These are phyloP conservation scores for Varanus salvator DNA, from an alignment of 2,113 vertebrate species.

Conservation along the genomic window DNA sequence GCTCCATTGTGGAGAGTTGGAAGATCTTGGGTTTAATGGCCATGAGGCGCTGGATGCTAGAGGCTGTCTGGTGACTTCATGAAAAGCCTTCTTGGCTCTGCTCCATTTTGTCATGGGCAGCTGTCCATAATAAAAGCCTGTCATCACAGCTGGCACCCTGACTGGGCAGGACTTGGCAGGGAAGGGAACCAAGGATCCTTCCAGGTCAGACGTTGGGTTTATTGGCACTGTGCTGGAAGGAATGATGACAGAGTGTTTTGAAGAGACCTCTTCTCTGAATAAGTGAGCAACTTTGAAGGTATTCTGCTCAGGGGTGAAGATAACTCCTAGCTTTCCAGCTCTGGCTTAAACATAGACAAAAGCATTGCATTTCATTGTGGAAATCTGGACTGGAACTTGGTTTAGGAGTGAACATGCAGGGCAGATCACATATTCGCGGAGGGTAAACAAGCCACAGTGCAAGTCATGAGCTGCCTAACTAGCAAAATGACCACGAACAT, in stretches of 20 bases:
- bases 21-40: conserved; percentile 2
- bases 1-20: neutral
- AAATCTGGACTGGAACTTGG: neutral
- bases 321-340: neutral
- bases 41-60: conserved; percentile 6
- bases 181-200: neutral
- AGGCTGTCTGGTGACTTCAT: neutral
- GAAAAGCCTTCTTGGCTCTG: neutral
- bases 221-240: neutral
- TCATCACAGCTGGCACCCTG: conserved; percentile 13
- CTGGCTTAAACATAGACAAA: neutral
- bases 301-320: neutral
- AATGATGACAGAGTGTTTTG: neutral
- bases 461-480: too few relatives aligned
- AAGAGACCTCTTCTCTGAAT: neutral
- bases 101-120: conserved; percentile 5
- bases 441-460: too few relatives aligned
- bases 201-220: neutral
- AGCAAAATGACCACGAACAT: too few relatives aligned
- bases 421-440: neutral
- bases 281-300: conserved; percentile 50
- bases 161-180: conserved; percentile 24
- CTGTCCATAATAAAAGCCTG: neutral
- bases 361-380: conserved; percentile 40
- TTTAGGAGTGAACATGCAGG: neutral